Conservation (phyloP, 2,797 vertebrate genomes). For the Epinephelus awoara region DNA sequence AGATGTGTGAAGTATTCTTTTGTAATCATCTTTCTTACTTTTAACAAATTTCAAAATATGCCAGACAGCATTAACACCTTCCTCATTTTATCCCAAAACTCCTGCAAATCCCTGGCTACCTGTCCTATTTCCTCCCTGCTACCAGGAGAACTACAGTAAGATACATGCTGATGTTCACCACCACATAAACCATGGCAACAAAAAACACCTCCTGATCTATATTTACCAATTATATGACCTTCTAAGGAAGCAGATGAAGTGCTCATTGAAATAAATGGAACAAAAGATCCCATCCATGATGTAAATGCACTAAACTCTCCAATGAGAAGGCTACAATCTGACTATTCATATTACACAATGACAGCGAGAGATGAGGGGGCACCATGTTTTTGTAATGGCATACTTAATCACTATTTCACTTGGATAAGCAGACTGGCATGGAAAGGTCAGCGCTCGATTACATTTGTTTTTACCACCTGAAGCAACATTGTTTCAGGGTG, state of each 20-base stretch:
- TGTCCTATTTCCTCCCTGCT: conserved; percentile 57
- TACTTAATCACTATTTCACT: conserved; percentile 42
- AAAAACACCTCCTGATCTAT: neutral
- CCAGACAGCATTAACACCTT: conserved; percentile 3
- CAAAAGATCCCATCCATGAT: neutral
- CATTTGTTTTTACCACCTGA: conserved; percentile 27
- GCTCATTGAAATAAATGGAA: conserved; percentile 10
- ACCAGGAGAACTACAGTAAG: conserved; percentile 38
- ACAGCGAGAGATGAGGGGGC: neutral
- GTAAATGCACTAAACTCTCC: neutral
- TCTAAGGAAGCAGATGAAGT: neutral
- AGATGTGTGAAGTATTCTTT: no score
- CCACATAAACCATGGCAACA: neutral
- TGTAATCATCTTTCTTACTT: neutral
- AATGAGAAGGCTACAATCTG: conserved; percentile 10
- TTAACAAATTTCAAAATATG: neutral
- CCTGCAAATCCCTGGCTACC: conserved; percentile 28
- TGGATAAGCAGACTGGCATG: conserved; percentile 26
- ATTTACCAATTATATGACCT: conserved; percentile 1
- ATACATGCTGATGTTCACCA: conserved; percentile 27
- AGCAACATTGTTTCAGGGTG: conserved; percentile 24
- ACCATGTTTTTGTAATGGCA: conserved; percentile 19
- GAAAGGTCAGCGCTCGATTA: conserved; percentile 38
- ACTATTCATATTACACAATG: conserved; percentile 18
- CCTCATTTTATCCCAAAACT: conserved; percentile 13